Base-by-base conservation (phyloP, 2,797 vertebrate genomes). In the Sebastes minor region DNA sequence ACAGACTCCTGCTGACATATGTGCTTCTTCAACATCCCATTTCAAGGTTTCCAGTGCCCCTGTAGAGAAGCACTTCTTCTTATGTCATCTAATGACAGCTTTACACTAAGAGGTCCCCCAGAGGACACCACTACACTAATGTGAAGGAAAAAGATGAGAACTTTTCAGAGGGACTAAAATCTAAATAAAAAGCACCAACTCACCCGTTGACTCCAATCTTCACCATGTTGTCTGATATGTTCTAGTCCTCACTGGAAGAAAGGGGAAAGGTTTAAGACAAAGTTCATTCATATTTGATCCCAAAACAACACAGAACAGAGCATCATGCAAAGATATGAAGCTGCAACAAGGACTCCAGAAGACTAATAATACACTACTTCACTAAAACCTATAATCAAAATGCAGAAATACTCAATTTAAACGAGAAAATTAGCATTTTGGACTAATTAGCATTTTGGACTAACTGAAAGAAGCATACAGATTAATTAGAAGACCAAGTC, bases 131-230 rank as follows among this genome's bases (percentile, higher is more conserved):
- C 3, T 20, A n/a, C 32, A 42, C 16, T 20, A 46, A 56, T 2
- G n/a, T 2, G 23, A 46, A 46, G 22, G 3, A 10, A 35, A 63
- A 12, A 35, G 16, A 28, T 27, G 16, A 46, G 35, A 13, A 4
- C 3, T 60, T 28, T 72, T 27, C 4, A 6, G 6, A 70, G 38
- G 14, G 27, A 65, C 3, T 12, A 6, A 28, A 59, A 63, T 14
- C 1, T 11, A 42, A 63, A 32, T 20, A 16, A 33, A 52, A 20
- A 69, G 5, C 27, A 38, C 22, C 3, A 35, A 85, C 92, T 93
- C 82, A 94, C 92, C 93, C 93, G 10, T 94, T 94, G 81, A 94
- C 86, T 75, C 93, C 93, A 28, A 94, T 90, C 87, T 94, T 94
- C 91, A 94, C 93, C 93, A 94, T 94, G 18, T 64, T 88, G 85